These are phyloP conservation scores for Dysidea cf. avara DNA, from an alignment of 37 sponge, comb jelly and placozoan genomes.

Conservation along the genomic window DNA sequence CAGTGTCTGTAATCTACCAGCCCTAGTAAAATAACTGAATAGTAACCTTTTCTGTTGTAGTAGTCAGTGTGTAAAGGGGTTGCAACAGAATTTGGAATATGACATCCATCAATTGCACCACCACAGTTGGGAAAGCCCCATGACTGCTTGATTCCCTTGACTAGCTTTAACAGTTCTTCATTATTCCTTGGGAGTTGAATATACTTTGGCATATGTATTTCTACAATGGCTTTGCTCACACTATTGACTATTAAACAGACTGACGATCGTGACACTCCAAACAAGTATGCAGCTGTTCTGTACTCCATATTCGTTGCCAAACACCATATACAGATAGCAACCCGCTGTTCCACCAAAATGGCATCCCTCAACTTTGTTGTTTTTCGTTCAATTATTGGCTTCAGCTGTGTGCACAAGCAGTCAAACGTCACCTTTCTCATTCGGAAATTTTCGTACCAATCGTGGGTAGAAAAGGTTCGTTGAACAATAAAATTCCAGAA, in stretches of 20 bases:
- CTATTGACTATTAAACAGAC: constrained; percentile 36
- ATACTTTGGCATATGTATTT: constrained; percentile 29
- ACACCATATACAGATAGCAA: no score
- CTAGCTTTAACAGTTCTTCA: constrained; percentile 4
- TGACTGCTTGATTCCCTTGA: constrained; percentile 15
- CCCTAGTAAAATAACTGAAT: constrained; percentile 46
- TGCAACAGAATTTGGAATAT: constrained; percentile 35
- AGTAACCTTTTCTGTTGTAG: constrained; percentile 45
- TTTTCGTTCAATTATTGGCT: no score
- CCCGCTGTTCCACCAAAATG: no score
- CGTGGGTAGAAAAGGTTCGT: no score
- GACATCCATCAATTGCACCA: constrained; percentile 34
- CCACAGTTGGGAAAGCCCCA: constrained; percentile 33
- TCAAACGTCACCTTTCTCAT: no score
- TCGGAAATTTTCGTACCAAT: no score
- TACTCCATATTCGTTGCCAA: constrained; percentile 40
- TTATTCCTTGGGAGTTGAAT: constrained; percentile 34
- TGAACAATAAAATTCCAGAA: no score
- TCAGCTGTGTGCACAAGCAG: no score
- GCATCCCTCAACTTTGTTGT: no score
- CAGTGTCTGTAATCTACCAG: constrained; percentile 10
- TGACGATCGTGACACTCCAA: constrained; percentile 33
- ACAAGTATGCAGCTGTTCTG: constrained; percentile 42
- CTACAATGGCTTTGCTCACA: constrained; percentile 24
- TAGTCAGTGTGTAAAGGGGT: constrained; percentile 25